Percentiles rank a stretch among this genome's conserved stretches.
Conservation (phyloP, 2,888 invertebrate species). For the Elysia crispata region DNA sequence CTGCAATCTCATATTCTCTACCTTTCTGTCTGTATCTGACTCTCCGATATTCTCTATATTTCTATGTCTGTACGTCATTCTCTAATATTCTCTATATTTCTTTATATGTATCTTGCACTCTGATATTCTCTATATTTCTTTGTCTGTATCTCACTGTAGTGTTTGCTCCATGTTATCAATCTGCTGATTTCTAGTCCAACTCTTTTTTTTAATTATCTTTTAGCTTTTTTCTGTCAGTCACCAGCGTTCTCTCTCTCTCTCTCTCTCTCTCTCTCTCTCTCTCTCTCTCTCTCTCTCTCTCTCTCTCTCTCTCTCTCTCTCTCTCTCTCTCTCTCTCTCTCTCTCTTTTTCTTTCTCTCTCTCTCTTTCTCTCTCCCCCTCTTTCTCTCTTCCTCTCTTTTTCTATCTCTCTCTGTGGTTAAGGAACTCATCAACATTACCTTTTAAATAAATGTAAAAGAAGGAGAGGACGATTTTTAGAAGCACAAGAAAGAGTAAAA, state of each 20-base stretch:
- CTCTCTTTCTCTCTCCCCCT: conserved; percentile 14
- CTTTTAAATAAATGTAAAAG: background rate
- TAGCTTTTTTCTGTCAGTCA: no score
- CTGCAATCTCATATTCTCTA: no score
- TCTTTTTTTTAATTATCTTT: no score
- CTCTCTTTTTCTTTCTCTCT: conserved; percentile 11
- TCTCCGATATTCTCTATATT: no score
- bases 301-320: no score
- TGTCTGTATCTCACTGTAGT: background rate
- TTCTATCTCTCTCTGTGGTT: background rate
- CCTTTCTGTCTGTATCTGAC: no score
- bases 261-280: conserved; percentile 3
- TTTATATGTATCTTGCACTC: background rate
- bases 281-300: background rate
- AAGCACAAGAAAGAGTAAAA: no score
- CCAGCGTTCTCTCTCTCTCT: background rate
- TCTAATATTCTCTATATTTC: background rate
- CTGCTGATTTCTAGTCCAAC: no score
- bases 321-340: background rate
- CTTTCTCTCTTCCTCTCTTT: conserved; percentile 11
- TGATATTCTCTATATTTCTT: background rate
- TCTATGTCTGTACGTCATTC: background rate
- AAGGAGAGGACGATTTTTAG: no score
- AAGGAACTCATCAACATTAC: background rate
- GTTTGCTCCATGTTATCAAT: no score